phyloP scores from a whole-genome alignment of 1,140 invertebrate species.

The Steinernema feltiae region DNA sequence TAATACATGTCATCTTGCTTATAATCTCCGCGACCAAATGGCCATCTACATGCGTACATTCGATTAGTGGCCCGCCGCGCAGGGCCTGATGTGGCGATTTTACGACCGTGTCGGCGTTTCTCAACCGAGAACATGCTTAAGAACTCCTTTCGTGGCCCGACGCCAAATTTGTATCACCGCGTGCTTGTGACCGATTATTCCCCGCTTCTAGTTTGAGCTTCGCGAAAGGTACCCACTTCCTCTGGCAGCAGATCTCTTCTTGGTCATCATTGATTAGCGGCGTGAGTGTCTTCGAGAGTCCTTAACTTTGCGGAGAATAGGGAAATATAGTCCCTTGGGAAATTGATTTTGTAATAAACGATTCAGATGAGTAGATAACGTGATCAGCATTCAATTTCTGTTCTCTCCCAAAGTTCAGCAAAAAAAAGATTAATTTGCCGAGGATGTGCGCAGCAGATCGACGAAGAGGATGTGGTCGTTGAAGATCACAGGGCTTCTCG shows the following conservation, averaged over 20 bases:
- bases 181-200: neutral
- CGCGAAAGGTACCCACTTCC: neutral
- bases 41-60: conserved; percentile 11
- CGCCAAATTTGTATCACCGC: neutral
- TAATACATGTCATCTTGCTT: conserved; percentile 15
- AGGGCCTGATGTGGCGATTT: neutral
- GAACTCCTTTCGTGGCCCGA: neutral
- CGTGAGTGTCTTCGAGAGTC: neutral
- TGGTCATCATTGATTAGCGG: neutral
- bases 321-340: neutral
- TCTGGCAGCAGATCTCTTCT: neutral
- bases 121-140: neutral
- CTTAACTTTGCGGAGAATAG: neutral
- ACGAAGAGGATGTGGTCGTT: too few relatives aligned
- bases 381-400: neutral
- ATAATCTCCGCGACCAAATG: conserved; percentile 15
- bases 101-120: conserved; percentile 9
- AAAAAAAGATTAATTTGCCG: neutral
- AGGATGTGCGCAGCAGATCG: neutral
- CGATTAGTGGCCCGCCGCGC: conserved; percentile 9
- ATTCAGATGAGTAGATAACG: neutral
- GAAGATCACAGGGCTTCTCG: neutral
- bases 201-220: neutral
- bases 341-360: conserved; percentile 11
- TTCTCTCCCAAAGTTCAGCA: neutral